These are phyloP conservation scores for Catharus ustulatus DNA, from an alignment of 2,797 vertebrate species.

Conservation along the genomic window DNA sequence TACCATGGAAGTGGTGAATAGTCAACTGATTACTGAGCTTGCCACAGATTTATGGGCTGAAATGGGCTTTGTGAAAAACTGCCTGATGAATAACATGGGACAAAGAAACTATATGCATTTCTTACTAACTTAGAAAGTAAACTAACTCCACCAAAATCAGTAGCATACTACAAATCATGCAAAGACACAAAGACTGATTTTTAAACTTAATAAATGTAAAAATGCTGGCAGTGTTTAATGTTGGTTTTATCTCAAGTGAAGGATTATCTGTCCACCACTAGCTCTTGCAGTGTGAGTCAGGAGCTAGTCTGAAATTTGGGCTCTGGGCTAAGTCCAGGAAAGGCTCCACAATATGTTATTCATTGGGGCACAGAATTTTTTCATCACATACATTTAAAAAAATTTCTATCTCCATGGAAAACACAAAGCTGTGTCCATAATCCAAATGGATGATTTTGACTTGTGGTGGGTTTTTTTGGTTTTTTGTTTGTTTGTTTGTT, in stretches of 20 bases:
- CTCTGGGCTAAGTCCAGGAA: background rate
- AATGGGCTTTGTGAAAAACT: background rate
- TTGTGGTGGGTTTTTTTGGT: no score
- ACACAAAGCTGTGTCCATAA: background rate
- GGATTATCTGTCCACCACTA: background rate
- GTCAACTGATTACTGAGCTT: background rate
- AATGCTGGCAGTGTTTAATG: background rate
- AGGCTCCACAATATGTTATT: background rate
- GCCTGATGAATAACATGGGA: background rate
- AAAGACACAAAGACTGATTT: background rate
- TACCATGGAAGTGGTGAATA: background rate
- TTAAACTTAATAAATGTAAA: background rate
- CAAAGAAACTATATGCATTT: background rate
- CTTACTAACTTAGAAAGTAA: background rate
- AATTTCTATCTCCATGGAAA: background rate
- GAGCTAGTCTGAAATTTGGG: slow-evolving; percentile 31
- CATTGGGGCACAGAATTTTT: background rate
- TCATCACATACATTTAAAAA: background rate
- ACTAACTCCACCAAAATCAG: background rate
- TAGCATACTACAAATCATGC: background rate
- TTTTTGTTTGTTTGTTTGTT: no score
- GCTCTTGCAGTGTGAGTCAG: background rate
- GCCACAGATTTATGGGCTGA: background rate
- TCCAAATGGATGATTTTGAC: background rate
- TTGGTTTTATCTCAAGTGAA: background rate